phyloP scores from a whole-genome alignment of 2,113 vertebrate genomes.

The Suncus etruscus region DNA sequence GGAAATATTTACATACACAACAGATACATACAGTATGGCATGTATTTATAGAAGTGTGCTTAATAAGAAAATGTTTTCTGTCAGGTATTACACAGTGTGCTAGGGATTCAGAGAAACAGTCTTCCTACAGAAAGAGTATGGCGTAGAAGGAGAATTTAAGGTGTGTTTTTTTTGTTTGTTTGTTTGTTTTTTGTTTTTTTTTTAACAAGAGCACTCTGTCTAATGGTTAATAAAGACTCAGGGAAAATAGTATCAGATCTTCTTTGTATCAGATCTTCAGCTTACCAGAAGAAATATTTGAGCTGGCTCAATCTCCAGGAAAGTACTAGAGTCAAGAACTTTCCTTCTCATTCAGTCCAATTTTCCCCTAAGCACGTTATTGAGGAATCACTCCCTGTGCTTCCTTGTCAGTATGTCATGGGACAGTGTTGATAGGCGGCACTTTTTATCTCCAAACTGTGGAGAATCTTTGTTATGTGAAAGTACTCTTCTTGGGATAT shows the following conservation, averaged over 20 bases:
- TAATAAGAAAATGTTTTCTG: background rate
- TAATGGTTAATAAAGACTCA: background rate
- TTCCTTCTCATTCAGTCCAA: background rate
- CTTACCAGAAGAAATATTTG: background rate
- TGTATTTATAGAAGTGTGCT: background rate
- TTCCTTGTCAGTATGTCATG: slow-evolving; percentile 29
- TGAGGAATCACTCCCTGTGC: background rate
- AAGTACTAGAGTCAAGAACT: background rate
- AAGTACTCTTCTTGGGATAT: background rate
- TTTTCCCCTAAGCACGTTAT: background rate
- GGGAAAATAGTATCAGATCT: background rate
- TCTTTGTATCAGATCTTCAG: background rate
- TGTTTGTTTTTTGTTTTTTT: no score
- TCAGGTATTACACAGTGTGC: background rate
- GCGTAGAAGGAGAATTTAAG: background rate
- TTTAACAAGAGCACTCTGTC: background rate
- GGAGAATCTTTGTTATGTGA: slow-evolving; percentile 7
- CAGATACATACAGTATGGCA: background rate
- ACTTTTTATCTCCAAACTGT: background rate
- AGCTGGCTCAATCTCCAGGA: background rate
- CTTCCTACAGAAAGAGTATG: background rate
- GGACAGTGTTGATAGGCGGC: background rate
- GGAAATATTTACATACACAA: no score
- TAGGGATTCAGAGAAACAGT: background rate
- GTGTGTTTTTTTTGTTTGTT: no score